Percentiles rank a stretch among this genome's conserved stretches.
phyloP scores from a whole-genome alignment of 2,797 vertebrate species.

The Microctenopoma steveboyesi region DNA sequence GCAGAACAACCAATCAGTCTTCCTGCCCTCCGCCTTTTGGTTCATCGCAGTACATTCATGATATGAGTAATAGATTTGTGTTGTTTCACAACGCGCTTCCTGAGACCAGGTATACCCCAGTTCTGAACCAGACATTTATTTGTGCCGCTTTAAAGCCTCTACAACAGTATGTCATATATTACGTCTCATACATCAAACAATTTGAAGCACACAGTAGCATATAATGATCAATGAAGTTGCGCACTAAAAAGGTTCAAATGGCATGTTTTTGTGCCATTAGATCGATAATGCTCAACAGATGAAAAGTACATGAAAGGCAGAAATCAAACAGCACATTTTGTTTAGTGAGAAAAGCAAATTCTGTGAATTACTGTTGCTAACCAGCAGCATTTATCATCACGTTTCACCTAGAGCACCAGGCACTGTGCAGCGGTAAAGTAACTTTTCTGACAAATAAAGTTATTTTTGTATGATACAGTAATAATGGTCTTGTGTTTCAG shows the following conservation, averaged over 20 bases:
- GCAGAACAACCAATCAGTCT: slow-evolving; percentile 9
- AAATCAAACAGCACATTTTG: slow-evolving; percentile 11
- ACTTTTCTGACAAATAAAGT: slow-evolving; percentile 30
- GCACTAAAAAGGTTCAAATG: background rate
- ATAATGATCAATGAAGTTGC: slow-evolving; percentile 35
- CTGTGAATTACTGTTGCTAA: slow-evolving; percentile 60
- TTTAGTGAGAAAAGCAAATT: slow-evolving; percentile 23
- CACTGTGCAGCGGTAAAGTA: slow-evolving; percentile 54
- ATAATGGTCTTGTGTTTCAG: slow-evolving; percentile 22
- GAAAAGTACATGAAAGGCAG: slow-evolving; percentile 23
- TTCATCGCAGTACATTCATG: slow-evolving; percentile 48
- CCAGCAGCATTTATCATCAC: slow-evolving; percentile 74
- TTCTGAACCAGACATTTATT: slow-evolving; percentile 19
- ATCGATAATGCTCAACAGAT: slow-evolving; percentile 28
- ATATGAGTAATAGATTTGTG: slow-evolving; percentile 43
- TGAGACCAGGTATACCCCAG: slow-evolving; percentile 48
- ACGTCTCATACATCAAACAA: slow-evolving; percentile 45
- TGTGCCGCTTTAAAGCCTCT: slow-evolving; percentile 50
- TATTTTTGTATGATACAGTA: slow-evolving; percentile 30
- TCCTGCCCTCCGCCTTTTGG: slow-evolving; percentile 21
- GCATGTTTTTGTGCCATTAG: slow-evolving; percentile 23
- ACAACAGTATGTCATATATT: slow-evolving; percentile 35
- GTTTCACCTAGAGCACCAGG: slow-evolving; percentile 55
- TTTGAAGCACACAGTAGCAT: slow-evolving; percentile 36
- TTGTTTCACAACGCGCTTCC: slow-evolving; percentile 49